A percentile compares a stretch with the other conserved stretches of the same genome.
These are phyloP conservation scores for Sarotherodon lohbergeri DNA, from an alignment of 2,113 vertebrate genomes.

Conservation along the genomic window DNA sequence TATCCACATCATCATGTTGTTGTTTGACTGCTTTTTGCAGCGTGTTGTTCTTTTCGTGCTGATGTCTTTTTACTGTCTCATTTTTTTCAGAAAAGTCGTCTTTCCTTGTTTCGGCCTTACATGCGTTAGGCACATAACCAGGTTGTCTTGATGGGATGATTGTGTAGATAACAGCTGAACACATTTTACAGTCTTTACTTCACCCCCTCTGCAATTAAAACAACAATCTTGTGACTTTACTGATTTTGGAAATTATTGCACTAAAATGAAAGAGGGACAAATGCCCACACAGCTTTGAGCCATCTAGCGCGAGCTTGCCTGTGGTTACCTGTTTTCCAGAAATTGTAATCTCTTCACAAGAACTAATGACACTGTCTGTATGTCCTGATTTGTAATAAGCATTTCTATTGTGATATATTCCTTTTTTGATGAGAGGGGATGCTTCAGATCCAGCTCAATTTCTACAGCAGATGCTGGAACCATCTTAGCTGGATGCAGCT, in stretches of 20 bases:
- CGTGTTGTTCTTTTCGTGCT: not conserved
- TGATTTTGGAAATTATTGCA: not conserved
- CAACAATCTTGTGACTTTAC: not conserved
- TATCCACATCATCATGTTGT: not conserved
- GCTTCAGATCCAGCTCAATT: not conserved
- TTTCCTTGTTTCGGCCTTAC: not conserved
- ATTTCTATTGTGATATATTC: not conserved
- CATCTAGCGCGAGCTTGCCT: not conserved
- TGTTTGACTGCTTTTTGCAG: not conserved
- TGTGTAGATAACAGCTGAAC: not conserved
- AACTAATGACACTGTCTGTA: not conserved
- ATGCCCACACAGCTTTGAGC: not conserved
- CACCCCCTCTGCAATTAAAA: not conserved
- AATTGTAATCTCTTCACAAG: not conserved
- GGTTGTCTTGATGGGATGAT: not conserved
- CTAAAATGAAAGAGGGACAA: not conserved
- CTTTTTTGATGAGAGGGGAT: not conserved
- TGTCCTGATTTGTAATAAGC: not conserved
- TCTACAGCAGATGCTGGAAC: not conserved
- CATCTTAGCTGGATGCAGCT: not conserved
- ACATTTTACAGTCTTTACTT: not conserved
- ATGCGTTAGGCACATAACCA: not conserved
- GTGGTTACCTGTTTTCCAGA: not conserved
- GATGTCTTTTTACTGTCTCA: not conserved
- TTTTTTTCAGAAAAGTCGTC: not conserved